These are phyloP conservation scores for Corynorhinus townsendii DNA, from an alignment of 2,113 vertebrate species.

Conservation along the genomic window DNA sequence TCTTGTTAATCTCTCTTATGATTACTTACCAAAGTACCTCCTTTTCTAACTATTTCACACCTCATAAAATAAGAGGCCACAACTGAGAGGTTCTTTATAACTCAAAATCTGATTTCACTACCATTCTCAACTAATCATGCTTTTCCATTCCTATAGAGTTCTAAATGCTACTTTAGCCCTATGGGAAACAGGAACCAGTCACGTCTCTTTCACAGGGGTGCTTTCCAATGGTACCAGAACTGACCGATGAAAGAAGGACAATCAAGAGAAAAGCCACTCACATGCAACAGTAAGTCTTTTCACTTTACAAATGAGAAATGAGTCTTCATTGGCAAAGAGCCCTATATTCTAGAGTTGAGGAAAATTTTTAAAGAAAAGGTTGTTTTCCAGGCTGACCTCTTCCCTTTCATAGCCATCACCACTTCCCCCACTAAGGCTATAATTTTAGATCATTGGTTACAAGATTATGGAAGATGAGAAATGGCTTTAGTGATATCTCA, in stretches of 20 bases:
- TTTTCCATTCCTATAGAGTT: neutral
- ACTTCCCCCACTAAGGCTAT: neutral
- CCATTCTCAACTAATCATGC: slow-evolving; percentile 8
- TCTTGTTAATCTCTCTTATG: neutral
- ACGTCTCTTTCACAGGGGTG: neutral
- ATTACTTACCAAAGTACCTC: neutral
- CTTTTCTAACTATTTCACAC: neutral
- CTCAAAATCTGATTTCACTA: slow-evolving; percentile 22
- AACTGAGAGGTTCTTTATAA: neutral
- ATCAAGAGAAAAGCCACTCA: neutral
- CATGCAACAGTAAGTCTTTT: neutral
- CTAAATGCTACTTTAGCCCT: neutral
- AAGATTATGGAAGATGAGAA: neutral
- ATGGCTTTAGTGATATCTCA: neutral
- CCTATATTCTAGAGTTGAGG: neutral
- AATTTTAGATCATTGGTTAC: neutral
- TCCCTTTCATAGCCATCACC: neutral
- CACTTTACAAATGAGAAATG: neutral
- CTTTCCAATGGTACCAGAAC: neutral
- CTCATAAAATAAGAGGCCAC: neutral
- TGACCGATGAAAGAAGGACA: neutral
- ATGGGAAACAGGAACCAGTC: neutral
- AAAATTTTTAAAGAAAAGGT: neutral
- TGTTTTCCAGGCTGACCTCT: neutral
- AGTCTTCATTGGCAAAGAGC: neutral